Percentiles rank a stretch among this genome's conserved stretches.
These are phyloP conservation scores for Arothron firmamentum DNA, from an alignment of 2,113 vertebrate species.

Conservation along the genomic window DNA sequence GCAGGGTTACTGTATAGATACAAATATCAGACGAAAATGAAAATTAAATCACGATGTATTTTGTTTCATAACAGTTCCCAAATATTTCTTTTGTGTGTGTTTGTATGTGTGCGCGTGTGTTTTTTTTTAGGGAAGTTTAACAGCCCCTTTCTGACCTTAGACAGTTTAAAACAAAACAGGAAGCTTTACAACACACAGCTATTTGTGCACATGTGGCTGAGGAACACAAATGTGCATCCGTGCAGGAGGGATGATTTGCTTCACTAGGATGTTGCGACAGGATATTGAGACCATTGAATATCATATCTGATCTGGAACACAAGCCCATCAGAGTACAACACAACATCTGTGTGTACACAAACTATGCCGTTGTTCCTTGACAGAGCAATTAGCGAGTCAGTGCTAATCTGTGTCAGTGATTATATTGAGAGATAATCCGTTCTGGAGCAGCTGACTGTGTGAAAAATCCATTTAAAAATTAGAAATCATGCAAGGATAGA, in stretches of 20 bases:
- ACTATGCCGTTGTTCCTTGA: constrained; percentile 4
- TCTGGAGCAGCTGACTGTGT: constrained; percentile 8
- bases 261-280: constrained; percentile 49
- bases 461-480: constrained; percentile 18
- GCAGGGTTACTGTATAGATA: too few relatives aligned
- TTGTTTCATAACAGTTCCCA: background rate
- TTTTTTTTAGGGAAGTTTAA: background rate
- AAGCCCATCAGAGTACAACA: constrained; percentile 14
- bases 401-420: background rate
- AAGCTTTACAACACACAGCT: constrained; percentile 56
- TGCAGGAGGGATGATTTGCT: constrained; percentile 14
- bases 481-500: background rate
- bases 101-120: too few relatives aligned
- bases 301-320: constrained; percentile 24
- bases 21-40: too few relatives aligned
- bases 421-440: background rate
- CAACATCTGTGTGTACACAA: constrained; percentile 19
- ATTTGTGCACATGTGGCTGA: constrained; percentile 64
- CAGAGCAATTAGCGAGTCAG: constrained; percentile 8
- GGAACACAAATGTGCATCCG: constrained; percentile 48
- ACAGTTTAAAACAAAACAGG: constrained; percentile 68
- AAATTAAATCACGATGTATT: background rate
- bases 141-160: constrained; percentile 44
- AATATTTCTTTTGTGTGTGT: background rate
- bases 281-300: constrained; percentile 52